Percentiles rank a stretch among this genome's conserved stretches.
These are phyloP conservation scores for Myathropa florea DNA, from an alignment of 2,888 invertebrate genomes.

Conservation along the genomic window DNA sequence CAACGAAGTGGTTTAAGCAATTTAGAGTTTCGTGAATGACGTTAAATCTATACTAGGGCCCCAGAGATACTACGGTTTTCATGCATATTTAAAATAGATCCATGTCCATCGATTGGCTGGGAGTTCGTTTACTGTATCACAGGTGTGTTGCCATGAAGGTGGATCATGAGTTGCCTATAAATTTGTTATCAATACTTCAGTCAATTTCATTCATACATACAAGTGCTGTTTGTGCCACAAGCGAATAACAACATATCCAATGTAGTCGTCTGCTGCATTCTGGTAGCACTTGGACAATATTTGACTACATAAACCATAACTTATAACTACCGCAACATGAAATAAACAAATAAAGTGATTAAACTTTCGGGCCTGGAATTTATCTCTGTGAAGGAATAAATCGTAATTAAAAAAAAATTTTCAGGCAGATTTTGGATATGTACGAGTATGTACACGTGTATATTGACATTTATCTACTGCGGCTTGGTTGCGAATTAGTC, in stretches of 20 bases:
- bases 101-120: slow-evolving; percentile 33
- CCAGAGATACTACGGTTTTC: slow-evolving; percentile 4
- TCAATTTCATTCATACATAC: background rate
- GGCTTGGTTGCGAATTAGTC: too few relatives aligned
- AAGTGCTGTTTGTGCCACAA: background rate
- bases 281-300: background rate
- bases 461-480: too few relatives aligned
- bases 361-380: background rate
- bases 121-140: slow-evolving; percentile 27
- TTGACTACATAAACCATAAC: background rate
- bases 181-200: slow-evolving; percentile 46
- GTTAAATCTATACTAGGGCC: slow-evolving; percentile 28
- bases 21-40: slow-evolving; percentile 53
- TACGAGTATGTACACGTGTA: too few relatives aligned
- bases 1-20: slow-evolving; percentile 35
- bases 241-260: background rate
- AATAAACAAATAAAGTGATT: background rate
- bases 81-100: slow-evolving; percentile 43
- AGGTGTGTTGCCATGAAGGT: slow-evolving; percentile 44
- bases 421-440: too few relatives aligned
- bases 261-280: background rate
- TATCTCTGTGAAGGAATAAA: background rate
- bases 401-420: background rate
- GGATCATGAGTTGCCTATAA: slow-evolving; percentile 55
- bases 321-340: background rate